Conservation (phyloP, 2,113 vertebrate species). For the Ancistrus triradiatus region DNA sequence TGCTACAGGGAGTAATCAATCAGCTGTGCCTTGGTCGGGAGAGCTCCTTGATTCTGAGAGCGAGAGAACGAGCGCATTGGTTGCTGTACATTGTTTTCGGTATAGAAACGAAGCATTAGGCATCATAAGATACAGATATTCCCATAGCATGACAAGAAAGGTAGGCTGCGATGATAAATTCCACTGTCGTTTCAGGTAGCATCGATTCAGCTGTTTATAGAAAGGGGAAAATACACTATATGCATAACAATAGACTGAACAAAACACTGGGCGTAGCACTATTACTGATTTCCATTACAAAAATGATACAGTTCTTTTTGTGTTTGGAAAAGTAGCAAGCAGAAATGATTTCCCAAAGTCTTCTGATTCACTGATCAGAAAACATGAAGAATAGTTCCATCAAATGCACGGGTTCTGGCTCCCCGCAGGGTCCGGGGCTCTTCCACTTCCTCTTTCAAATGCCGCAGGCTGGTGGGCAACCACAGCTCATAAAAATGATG, state of each 20-base stretch:
- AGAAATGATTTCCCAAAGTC: constrained; percentile 22
- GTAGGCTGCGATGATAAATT: constrained; percentile 10
- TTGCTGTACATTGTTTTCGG: constrained; percentile 21
- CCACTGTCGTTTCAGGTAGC: constrained; percentile 12
- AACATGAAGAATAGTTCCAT: constrained; percentile 2
- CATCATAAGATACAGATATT: constrained; percentile 38
- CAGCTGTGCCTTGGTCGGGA: constrained; percentile 48
- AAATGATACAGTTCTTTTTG: constrained; percentile 19
- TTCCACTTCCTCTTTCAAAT: constrained; percentile 9
- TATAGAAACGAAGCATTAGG: constrained; percentile 32
- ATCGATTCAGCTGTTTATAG: constrained; percentile 20
- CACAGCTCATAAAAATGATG: constrained; percentile 21
- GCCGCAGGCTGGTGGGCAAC: constrained; percentile 32
- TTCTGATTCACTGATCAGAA: constrained; percentile 23
- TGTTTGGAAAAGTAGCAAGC: constrained; percentile 28
- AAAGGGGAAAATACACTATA: constrained; percentile 26
- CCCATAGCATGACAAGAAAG: constrained; percentile 17
- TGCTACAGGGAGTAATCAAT: constrained; percentile 55
- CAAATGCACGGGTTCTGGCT: constrained; percentile 7
- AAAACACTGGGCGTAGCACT: constrained; percentile 47
- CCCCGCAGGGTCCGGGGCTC: not conserved
- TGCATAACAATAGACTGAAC: constrained; percentile 49
- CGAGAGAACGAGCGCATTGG: constrained; percentile 3
- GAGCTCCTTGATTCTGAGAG: constrained; percentile 62
- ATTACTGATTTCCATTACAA: constrained; percentile 56